Evolutionary conservation across 2,113 vertebrate genomes (phyloP).

Genomic region (Indicator indicator): DNA sequence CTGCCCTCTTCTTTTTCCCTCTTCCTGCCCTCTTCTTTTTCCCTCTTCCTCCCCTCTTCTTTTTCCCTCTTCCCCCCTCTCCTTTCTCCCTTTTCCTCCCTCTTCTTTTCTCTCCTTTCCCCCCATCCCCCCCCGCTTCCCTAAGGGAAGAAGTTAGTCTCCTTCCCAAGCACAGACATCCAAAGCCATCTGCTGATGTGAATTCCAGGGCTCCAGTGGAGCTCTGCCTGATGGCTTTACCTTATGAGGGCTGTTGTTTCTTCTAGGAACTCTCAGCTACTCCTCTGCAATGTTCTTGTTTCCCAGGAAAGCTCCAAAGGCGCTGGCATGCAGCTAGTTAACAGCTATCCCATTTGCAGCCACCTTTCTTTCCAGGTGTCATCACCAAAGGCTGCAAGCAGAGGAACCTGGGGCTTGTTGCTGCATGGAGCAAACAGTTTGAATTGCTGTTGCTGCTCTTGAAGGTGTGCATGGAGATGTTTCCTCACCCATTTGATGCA

Average conservation of each 20-base stretch:
- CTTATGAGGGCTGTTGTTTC: neutral
- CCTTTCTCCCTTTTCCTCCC: too few species aligned
- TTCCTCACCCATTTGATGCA: neutral
- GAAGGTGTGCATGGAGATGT: neutral
- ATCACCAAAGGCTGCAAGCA: constrained; percentile 23
- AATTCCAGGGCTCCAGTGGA: neutral
- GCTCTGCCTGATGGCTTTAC: constrained; percentile 27
- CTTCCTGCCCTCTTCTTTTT: too few species aligned
- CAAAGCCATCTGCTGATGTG: too few species aligned
- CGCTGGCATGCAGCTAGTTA: constrained; percentile 27
- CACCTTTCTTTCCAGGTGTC: constrained; percentile 38
- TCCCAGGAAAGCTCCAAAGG: constrained; percentile 11
- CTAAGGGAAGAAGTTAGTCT: too few species aligned
- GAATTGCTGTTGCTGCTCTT: neutral
- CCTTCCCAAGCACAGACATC: too few species aligned
- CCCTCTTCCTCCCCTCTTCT: too few species aligned
- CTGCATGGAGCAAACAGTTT: neutral
- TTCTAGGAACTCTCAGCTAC: constrained; percentile 41
- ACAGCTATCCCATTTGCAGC: constrained; percentile 41
- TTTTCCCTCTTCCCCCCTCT: neutral
- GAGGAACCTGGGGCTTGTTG: neutral
- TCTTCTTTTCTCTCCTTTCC: neutral
- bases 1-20: neutral
- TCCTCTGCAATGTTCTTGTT: neutral
- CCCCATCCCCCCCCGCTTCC: too few species aligned